phyloP scores from a whole-genome alignment of 2,113 vertebrate species.

The Cephalopholis sonnerati region DNA sequence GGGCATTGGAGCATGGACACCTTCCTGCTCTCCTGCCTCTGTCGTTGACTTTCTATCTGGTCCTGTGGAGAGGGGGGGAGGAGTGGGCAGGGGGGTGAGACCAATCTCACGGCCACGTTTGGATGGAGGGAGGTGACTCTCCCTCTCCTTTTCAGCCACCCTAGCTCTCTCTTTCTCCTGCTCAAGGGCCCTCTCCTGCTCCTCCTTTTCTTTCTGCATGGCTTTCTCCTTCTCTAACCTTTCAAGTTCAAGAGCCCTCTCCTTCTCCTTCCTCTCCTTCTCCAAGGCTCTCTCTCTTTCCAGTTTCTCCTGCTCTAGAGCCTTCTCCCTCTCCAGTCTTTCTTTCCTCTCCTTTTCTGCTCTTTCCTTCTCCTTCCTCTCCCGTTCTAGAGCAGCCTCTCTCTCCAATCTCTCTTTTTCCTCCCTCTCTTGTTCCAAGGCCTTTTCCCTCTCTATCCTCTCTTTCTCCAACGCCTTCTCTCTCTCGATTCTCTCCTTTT shows the following conservation, averaged over 20 bases:
- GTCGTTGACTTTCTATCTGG: slow-evolving; percentile 54
- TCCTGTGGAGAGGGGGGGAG: slow-evolving; percentile 67
- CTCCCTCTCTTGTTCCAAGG: slow-evolving; percentile 53
- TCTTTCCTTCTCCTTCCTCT: slow-evolving; percentile 41
- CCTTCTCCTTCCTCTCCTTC: slow-evolving; percentile 36
- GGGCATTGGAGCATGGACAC: slow-evolving; percentile 41
- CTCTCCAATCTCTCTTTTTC: slow-evolving; percentile 41
- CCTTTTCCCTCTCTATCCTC: slow-evolving; percentile 36
- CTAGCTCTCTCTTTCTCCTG: slow-evolving; percentile 69
- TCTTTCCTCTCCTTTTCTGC: slow-evolving; percentile 8
- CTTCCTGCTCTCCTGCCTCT: slow-evolving; percentile 63
- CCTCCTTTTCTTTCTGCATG: slow-evolving; percentile 32
- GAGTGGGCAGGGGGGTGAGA: slow-evolving; percentile 65
- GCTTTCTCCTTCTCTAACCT: slow-evolving; percentile 24
- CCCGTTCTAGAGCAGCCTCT: slow-evolving; percentile 53
- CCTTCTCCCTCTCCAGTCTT: slow-evolving; percentile 50
- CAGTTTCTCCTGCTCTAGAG: slow-evolving; percentile 54
- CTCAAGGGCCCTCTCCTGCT: slow-evolving; percentile 45
- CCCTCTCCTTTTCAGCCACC: slow-evolving; percentile 69
- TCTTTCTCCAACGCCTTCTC: slow-evolving; percentile 40
- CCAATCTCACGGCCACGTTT: slow-evolving; percentile 73
- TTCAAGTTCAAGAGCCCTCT: slow-evolving; percentile 40
- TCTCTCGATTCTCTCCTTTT: slow-evolving; percentile 38
- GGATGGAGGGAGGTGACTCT: slow-evolving; percentile 72
- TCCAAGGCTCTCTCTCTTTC: slow-evolving; percentile 53